phyloP scores from a whole-genome alignment of 2,113 vertebrate species.

The Pachypanchax playfairii region DNA sequence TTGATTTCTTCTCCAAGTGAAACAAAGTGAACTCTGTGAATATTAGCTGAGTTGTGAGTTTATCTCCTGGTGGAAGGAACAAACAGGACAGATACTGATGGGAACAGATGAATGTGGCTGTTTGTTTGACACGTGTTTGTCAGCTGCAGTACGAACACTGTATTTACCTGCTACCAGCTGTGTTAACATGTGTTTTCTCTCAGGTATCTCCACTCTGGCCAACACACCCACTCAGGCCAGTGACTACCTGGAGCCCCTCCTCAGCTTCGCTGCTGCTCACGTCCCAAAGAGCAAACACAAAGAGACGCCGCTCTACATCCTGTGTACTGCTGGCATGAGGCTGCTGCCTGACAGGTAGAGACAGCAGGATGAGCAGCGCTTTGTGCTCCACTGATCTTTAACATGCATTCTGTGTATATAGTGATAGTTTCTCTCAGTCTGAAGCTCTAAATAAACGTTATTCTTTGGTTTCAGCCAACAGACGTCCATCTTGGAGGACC shows the following conservation, averaged over 20 bases:
- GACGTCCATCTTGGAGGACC: conserved; percentile 91
- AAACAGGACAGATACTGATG: too few relatives aligned
- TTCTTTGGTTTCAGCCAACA: conserved; percentile 84
- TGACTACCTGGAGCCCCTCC: conserved; percentile 89
- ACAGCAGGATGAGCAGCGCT: not conserved
- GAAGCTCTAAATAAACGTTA: too few relatives aligned
- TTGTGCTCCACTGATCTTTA: not conserved
- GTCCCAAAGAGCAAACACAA: conserved; percentile 92
- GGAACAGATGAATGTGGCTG: too few relatives aligned
- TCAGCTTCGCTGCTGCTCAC: conserved; percentile 90
- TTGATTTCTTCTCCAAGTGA: too few relatives aligned
- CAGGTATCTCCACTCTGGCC: conserved; percentile 84
- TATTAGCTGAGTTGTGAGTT: too few relatives aligned
- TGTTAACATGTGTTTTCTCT: not conserved
- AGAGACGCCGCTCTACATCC: conserved; percentile 94
- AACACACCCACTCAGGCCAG: conserved; percentile 88
- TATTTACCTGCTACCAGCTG: too few relatives aligned
- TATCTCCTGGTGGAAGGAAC: too few relatives aligned
- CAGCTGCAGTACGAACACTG: too few relatives aligned
- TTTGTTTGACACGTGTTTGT: too few relatives aligned
- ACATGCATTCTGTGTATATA: too few relatives aligned
- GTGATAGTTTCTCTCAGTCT: too few relatives aligned
- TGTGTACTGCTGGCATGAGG: conserved; percentile 95
- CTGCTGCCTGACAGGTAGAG: conserved; percentile 88
- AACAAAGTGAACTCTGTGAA: too few relatives aligned